Base-by-base conservation (phyloP, 1,140 invertebrate genomes). In the Metaphire vulgaris region DNA sequence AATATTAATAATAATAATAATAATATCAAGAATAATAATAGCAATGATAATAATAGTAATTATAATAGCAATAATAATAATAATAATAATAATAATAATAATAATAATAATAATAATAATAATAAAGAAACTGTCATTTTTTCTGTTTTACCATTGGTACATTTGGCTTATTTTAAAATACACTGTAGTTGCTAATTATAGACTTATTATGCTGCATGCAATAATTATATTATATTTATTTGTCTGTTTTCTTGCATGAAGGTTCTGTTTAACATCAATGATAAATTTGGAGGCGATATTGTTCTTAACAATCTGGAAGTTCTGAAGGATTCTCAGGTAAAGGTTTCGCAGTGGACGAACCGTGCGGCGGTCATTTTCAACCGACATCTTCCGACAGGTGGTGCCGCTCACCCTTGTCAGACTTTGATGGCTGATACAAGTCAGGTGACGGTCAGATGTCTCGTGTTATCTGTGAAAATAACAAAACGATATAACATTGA, bases 341-440 rank as follows among this genome's bases (percentile, higher is more conserved):
- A 85, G 77, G 82, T 85, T 80, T 82, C 83, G 14, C 81, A 81
- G 2, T 86, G 84, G 84, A 85, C 83, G 28, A 84, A 86, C 76
- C 80, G 80, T 76, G 83, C 83, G 1, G 75, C 85, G 21, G 80
- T 82, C 76, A 80, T 85, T 16, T 85, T 85, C 73, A 79, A 79
- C 65, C 79, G 85, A 29, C 85, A 86, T 70, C 76, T 82, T 33
- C 80, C 78, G 26, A 76, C 79, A 29, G 82, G 79, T 28, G 78
- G 79, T 26, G 80, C 78, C 26, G 79, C 78, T 16, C 82, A 85
- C 76, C 80, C 79, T 32, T 82, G 84, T 64, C 81, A 85, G 65
- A 77, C 77, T 0, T 79, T 69, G 56, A 85, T 86, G 85, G 76
- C 81, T 33, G 75, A 74, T 0, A 74, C 85, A 15, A 85, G 84